A percentile compares a stretch with the other conserved stretches of the same genome.
Conservation (phyloP, 1,140 invertebrate genomes). For the Drosophila chauvacae region DNA sequence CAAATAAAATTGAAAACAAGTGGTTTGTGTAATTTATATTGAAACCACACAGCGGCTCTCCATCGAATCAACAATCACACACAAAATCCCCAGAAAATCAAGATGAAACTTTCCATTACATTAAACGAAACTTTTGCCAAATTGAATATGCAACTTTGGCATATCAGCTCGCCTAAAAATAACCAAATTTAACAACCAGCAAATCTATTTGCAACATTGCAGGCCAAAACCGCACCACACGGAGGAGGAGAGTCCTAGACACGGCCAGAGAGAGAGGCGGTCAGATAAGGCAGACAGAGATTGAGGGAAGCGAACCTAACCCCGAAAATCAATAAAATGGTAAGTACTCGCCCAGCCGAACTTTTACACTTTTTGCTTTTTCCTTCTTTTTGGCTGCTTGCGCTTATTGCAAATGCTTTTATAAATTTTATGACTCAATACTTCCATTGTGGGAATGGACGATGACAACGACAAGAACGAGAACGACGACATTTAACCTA, state of each 20-base stretch:
- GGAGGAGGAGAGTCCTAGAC: conserved; percentile 1
- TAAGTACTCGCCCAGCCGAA: conserved; percentile 66
- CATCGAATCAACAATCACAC: conserved; percentile 5
- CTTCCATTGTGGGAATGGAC: conserved; percentile 55
- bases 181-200: conserved; percentile 59
- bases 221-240: conserved; percentile 42
- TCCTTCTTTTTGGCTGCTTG: conserved; percentile 49
- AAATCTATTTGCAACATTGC: conserved; percentile 65
- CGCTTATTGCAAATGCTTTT: conserved; percentile 77
- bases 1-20: neutral
- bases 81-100: conserved; percentile 7
- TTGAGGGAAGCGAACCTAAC: conserved; percentile 31
- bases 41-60: neutral
- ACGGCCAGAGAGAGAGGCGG: neutral
- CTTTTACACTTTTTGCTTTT: conserved; percentile 5
- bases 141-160: conserved; percentile 54
- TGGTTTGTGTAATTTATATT: conserved; percentile 8
- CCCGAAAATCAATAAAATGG: conserved; percentile 78
- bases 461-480: conserved; percentile 42
- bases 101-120: conserved; percentile 28
- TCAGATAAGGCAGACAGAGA: conserved; percentile 21
- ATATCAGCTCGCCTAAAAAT: conserved; percentile 43
- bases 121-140: conserved; percentile 45
- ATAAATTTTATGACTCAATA: conserved; percentile 82
- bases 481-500: conserved; percentile 71